These are phyloP conservation scores for Leptocoma aspasia DNA, from an alignment of 2,113 vertebrate genomes.

Conservation along the genomic window DNA sequence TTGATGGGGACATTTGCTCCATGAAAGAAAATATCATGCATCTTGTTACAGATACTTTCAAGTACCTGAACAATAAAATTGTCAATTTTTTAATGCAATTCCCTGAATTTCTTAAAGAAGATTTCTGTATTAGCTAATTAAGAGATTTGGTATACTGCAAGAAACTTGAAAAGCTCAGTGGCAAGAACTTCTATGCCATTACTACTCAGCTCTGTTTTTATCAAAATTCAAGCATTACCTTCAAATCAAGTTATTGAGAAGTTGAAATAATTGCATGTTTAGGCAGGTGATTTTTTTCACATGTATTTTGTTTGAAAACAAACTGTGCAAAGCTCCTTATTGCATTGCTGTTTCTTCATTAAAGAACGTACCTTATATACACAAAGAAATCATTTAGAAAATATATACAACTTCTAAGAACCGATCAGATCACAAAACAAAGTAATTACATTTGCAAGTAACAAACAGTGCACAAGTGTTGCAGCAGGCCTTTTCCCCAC, in stretches of 20 bases:
- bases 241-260: conserved; percentile 21
- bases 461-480: conserved; percentile 20
- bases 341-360: conserved; percentile 38
- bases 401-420: conserved; percentile 60
- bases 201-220: not conserved
- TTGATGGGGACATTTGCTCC: not conserved
- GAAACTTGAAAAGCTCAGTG: not conserved
- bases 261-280: conserved; percentile 19
- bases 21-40: not conserved
- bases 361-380: conserved; percentile 55
- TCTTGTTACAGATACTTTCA: not conserved
- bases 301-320: not conserved
- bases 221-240: not conserved
- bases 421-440: conserved; percentile 7
- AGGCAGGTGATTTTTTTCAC: not conserved
- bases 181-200: not conserved
- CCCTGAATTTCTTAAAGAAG: conserved; percentile 40
- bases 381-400: conserved; percentile 67
- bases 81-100: not conserved
- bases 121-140: not conserved
- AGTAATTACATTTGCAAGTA: not conserved
- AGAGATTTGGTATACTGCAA: not conserved
- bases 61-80: not conserved
- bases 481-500: conserved; percentile 20
- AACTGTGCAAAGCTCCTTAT: conserved; percentile 55